phyloP scores from a whole-genome alignment of 2,888 invertebrate species.

The Himalopsyche anomala region DNA sequence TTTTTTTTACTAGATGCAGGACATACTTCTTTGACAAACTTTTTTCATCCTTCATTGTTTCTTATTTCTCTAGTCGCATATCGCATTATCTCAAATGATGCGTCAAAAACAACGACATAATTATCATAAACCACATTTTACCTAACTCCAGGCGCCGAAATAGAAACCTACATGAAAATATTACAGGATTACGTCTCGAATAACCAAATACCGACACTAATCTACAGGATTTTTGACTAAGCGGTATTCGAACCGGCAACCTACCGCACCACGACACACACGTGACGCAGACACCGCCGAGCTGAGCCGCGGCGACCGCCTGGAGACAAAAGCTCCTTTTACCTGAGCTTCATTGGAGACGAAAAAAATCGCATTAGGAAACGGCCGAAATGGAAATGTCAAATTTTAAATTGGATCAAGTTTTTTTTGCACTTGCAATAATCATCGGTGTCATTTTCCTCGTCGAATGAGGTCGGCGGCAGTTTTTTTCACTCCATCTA shows the following conservation, averaged over 20 bases:
- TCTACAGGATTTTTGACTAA: background rate
- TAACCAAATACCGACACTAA: background rate
- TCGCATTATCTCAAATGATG: background rate
- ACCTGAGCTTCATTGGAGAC: background rate
- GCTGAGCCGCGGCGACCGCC: slow-evolving; percentile 6
- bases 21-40: too few species aligned
- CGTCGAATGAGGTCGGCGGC: slow-evolving; percentile 9
- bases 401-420: slow-evolving; percentile 60
- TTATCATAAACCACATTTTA: background rate
- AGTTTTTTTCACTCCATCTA: background rate
- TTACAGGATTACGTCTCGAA: slow-evolving; percentile 26
- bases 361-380: slow-evolving; percentile 31
- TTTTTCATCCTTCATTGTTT: too few species aligned
- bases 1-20: too few species aligned
- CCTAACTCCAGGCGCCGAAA: slow-evolving; percentile 4
- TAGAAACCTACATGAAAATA: slow-evolving; percentile 27
- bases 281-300: slow-evolving; percentile 12
- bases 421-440: slow-evolving; percentile 32
- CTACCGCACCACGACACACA: slow-evolving; percentile 1
- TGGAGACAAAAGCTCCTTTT: slow-evolving; percentile 27
- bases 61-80: too few species aligned
- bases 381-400: slow-evolving; percentile 56
- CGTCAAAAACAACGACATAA: slow-evolving; percentile 20
- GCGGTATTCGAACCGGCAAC: background rate
- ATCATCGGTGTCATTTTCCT: slow-evolving; percentile 22